Evolutionary conservation across 2,113 vertebrate species (phyloP).

Genomic region (Lamprotornis superbus): DNA sequence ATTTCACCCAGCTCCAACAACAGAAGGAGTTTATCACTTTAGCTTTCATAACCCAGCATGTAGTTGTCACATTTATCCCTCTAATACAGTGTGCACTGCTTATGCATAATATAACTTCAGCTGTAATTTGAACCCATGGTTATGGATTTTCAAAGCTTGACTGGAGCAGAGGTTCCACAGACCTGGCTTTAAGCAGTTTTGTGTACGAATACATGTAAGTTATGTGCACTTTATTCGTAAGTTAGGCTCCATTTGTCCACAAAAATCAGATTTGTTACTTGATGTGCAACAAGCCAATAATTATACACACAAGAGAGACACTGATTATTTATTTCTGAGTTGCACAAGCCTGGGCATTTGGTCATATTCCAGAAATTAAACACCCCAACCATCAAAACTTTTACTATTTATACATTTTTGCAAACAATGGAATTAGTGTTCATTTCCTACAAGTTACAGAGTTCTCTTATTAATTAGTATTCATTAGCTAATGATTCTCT

Average conservation of each 20-base stretch:
- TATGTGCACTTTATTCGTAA: neutral
- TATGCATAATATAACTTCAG: neutral
- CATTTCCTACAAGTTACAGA: neutral
- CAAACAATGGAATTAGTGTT: neutral
- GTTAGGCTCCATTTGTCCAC: neutral
- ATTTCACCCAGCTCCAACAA: neutral
- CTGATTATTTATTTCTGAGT: neutral
- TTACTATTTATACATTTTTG: neutral
- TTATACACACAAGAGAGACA: neutral
- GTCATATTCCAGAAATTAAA: neutral
- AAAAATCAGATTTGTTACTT: neutral
- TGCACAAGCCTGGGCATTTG: neutral
- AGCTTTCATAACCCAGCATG: neutral
- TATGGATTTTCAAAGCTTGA: neutral
- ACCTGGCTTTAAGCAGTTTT: neutral
- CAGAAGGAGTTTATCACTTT: rapidly evolving
- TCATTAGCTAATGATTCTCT: neutral
- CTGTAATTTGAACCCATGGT: neutral
- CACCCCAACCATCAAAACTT: neutral
- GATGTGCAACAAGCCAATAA: neutral
- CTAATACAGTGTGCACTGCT: neutral
- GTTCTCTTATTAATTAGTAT: neutral
- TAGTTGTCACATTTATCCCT: neutral
- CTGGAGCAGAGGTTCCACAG: neutral
- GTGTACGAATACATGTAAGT: neutral